A percentile compares a stretch with the other conserved stretches of the same genome.
These are phyloP conservation scores for Podarcis muralis DNA, from an alignment of 2,113 vertebrate genomes.

Conservation along the genomic window DNA sequence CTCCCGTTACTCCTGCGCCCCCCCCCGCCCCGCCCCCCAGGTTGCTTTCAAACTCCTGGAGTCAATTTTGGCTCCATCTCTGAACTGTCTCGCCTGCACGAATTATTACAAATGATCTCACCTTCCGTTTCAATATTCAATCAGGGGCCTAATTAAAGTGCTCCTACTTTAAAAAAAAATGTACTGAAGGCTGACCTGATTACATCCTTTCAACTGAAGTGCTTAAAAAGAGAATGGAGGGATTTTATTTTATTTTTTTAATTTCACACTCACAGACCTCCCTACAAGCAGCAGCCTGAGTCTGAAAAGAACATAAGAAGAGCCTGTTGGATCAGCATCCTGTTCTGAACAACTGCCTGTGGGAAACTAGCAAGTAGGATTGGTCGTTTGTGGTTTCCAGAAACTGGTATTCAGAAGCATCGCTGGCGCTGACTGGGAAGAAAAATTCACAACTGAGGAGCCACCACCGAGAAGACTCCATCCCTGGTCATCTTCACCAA, in stretches of 20 bases:
- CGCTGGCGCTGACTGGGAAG: neutral
- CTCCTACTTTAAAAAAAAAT: neutral
- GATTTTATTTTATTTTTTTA: neutral
- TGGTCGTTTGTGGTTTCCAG: too few relatives aligned
- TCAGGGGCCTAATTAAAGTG: constrained; percentile 40
- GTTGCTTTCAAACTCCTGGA: neutral
- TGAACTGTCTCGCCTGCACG: neutral
- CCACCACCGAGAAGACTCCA: neutral
- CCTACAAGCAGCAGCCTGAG: neutral
- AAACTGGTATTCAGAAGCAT: too few relatives aligned
- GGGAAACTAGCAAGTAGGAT: too few relatives aligned
- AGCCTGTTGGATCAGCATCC: too few relatives aligned
- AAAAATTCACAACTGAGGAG: neutral
- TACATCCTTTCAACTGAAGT: constrained; percentile 22
- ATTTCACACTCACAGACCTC: neutral
- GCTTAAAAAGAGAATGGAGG: constrained; percentile 1
- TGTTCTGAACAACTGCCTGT: too few relatives aligned
- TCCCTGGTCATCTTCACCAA: neutral
- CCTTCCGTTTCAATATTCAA: constrained; percentile 10
- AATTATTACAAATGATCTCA: rapidly evolving
- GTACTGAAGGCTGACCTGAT: neutral
- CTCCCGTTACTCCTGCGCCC: neutral
- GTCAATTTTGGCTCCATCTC: neutral
- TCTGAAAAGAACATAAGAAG: neutral
- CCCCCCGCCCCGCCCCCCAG: rapidly evolving